Percentiles rank a stretch among this genome's conserved stretches.
Evolutionary conservation across 2,888 invertebrate genomes (phyloP).

Genomic region (Deilephila elpenor): DNA sequence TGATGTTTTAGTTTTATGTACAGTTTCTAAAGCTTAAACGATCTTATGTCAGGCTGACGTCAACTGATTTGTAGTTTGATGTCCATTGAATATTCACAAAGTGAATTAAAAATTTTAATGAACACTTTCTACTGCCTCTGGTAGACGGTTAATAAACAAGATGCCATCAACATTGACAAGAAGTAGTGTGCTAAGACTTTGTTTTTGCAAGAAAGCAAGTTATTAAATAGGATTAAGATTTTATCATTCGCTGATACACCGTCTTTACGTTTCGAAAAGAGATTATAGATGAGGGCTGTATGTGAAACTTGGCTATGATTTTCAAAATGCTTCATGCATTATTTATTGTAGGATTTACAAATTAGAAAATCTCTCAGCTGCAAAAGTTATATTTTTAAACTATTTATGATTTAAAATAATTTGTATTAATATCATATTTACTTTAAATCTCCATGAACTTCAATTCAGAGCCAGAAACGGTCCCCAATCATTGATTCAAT

Average conservation of each 20-base stretch:
- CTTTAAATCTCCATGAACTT: too few species aligned
- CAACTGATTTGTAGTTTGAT: not conserved
- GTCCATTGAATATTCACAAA: conserved; percentile 20
- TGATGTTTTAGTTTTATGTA: conserved; percentile 11
- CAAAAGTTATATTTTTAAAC: too few species aligned
- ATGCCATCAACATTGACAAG: conserved; percentile 1
- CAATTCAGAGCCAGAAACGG: too few species aligned
- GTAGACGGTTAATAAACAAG: conserved; percentile 7
- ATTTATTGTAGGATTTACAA: too few species aligned
- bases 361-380: too few species aligned
- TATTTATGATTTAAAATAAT: too few species aligned
- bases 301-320: too few species aligned
- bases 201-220: not conserved
- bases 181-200: conserved; percentile 1
- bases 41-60: conserved; percentile 4
- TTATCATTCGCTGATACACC: not conserved
- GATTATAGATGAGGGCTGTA: too few species aligned
- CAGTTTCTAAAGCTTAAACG: conserved; percentile 1
- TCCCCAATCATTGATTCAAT: too few species aligned
- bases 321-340: too few species aligned
- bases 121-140: conserved; percentile 13
- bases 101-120: conserved; percentile 19
- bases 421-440: too few species aligned
- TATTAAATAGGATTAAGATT: not conserved
- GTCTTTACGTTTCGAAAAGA: not conserved